A percentile compares a stretch with the other conserved stretches of the same genome.
phyloP scores from a whole-genome alignment of 2,888 invertebrate genomes.

The Microdon myrmicae region DNA sequence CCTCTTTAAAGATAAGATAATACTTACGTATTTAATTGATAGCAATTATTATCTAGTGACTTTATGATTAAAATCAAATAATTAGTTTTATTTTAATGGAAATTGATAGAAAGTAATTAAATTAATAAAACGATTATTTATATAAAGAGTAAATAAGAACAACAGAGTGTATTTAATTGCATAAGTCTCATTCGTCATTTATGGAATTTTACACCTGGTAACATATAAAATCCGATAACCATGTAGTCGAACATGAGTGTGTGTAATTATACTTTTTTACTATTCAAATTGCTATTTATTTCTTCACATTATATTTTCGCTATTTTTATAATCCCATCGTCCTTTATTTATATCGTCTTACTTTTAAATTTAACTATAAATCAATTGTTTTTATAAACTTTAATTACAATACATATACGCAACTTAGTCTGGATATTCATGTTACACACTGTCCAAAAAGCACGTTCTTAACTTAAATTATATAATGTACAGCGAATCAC shows the following conservation, averaged over 20 bases:
- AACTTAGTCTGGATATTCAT: constrained; percentile 40
- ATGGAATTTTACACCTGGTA: neutral
- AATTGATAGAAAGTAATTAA: constrained; percentile 50
- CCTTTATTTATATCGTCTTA: constrained; percentile 32
- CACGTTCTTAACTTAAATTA: too few relatives aligned
- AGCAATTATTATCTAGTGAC: constrained; percentile 38
- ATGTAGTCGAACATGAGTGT: constrained; percentile 1
- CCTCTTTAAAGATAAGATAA: constrained; percentile 45
- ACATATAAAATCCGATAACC: too few relatives aligned
- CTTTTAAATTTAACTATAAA: constrained; percentile 26
- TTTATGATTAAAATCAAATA: constrained; percentile 32
- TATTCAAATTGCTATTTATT: constrained; percentile 42
- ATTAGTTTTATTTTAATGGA: constrained; percentile 52
- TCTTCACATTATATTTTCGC: constrained; percentile 35
- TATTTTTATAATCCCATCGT: constrained; percentile 37
- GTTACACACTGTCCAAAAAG: constrained; percentile 21
- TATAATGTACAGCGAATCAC: too few relatives aligned
- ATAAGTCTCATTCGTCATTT: constrained; percentile 3
- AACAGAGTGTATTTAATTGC: constrained; percentile 26
- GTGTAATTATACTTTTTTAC: constrained; percentile 46
- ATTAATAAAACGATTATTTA: constrained; percentile 50
- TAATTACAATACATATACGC: constrained; percentile 46
- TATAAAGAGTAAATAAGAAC: constrained; percentile 44
- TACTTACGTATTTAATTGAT: constrained; percentile 32
- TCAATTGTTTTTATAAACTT: constrained; percentile 7